phyloP scores from a whole-genome alignment of 2,797 vertebrate species.

The Lophotriccus pileatus region DNA sequence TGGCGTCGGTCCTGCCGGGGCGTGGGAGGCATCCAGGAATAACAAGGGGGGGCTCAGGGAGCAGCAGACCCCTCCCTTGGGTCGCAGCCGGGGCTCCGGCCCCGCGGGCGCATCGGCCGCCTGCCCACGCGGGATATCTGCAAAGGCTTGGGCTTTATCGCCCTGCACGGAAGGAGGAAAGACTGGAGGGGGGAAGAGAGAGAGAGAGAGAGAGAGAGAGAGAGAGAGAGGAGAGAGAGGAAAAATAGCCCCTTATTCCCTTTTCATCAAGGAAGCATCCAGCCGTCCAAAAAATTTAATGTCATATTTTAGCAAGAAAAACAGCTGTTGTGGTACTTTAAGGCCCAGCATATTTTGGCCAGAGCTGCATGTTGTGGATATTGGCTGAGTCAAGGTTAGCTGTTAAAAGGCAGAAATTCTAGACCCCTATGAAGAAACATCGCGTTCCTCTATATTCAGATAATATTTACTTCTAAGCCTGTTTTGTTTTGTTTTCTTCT shows the following conservation, averaged over 20 bases:
- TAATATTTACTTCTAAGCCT: conserved; percentile 57
- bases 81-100: neutral
- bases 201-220: neutral
- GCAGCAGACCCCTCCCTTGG: neutral
- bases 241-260: conserved; percentile 1
- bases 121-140: neutral
- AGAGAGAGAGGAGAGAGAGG: neutral
- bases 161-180: neutral
- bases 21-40: conserved; percentile 17
- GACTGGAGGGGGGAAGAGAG: neutral
- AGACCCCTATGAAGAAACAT: conserved; percentile 55
- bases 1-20: neutral
- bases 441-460: conserved; percentile 61
- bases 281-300: conserved; percentile 46
- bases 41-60: neutral
- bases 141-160: neutral
- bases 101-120: neutral
- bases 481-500: conserved; percentile 55
- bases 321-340: conserved; percentile 57
- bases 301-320: conserved; percentile 56
- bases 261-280: conserved; percentile 54
- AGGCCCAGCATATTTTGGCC: conserved; percentile 51
- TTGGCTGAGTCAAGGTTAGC: conserved; percentile 63
- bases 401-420: conserved; percentile 45
- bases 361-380: conserved; percentile 38